Conservation (phyloP, 2,113 vertebrate species). For the Hydropotes inermis region DNA sequence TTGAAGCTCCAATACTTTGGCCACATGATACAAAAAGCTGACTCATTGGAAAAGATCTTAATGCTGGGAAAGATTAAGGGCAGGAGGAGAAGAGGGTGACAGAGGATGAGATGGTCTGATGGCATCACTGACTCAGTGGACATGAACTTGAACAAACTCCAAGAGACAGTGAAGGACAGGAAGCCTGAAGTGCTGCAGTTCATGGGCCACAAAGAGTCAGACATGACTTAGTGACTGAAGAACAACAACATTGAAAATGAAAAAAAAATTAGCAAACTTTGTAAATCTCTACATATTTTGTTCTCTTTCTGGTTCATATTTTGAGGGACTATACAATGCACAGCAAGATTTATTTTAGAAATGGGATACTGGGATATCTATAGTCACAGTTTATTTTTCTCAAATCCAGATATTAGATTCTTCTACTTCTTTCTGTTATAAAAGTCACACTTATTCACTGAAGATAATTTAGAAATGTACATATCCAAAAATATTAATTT, state of each 20-base stretch:
- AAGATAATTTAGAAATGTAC: background rate
- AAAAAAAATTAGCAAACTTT: background rate
- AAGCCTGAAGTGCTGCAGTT: background rate
- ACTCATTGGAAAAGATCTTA: background rate
- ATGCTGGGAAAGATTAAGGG: background rate
- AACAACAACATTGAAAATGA: background rate
- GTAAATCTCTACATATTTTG: background rate
- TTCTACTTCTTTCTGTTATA: background rate
- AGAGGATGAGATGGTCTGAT: background rate
- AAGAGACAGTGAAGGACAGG: background rate
- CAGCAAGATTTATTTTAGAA: background rate
- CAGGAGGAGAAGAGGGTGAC: background rate
- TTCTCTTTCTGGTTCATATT: background rate
- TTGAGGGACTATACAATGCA: background rate
- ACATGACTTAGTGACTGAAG: background rate
- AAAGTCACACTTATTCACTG: background rate
- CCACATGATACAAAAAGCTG: background rate
- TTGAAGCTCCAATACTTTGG: background rate
- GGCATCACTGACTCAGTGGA: background rate
- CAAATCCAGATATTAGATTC: background rate
- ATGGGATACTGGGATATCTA: background rate
- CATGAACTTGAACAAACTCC: background rate
- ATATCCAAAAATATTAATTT: background rate
- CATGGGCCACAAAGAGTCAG: background rate
- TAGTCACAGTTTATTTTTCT: background rate